phyloP scores from a whole-genome alignment of 2,888 invertebrate species.

The Pyrgus malvae region DNA sequence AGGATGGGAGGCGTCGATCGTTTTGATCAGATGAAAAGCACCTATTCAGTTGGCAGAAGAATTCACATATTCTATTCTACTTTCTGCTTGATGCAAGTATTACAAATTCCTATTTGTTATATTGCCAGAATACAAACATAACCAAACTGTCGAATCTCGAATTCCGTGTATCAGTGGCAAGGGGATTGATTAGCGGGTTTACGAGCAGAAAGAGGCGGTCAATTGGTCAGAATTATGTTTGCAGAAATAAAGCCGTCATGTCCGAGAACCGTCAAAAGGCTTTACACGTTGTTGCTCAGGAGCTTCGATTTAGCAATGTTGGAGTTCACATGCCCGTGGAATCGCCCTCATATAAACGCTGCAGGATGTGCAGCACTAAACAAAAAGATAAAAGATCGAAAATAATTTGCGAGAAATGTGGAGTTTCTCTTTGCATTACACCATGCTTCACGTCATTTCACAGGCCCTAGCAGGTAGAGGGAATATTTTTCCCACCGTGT shows the following conservation, averaged over 20 bases:
- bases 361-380: constrained; percentile 4
- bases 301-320: not conserved
- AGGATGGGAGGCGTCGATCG: constrained; percentile 40
- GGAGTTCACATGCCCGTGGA: not conserved
- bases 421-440: not conserved
- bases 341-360: constrained; percentile 2
- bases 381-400: not conserved
- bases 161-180: constrained; percentile 36
- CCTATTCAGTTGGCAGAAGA: constrained; percentile 37
- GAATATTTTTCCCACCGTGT: no score
- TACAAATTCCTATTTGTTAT: constrained; percentile 37
- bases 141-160: constrained; percentile 35
- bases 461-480: not conserved
- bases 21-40: constrained; percentile 34
- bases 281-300: constrained; percentile 2
- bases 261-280: constrained; percentile 1
- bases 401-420: not conserved
- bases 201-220: not conserved
- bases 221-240: not conserved
- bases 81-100: constrained; percentile 37
- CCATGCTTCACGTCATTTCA: not conserved
- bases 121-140: constrained; percentile 27
- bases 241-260: not conserved
- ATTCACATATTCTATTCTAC: constrained; percentile 38
- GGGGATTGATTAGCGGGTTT: constrained; percentile 34